These are phyloP conservation scores for Eilema griseolum DNA, from an alignment of 2,888 invertebrate species.

Conservation along the genomic window DNA sequence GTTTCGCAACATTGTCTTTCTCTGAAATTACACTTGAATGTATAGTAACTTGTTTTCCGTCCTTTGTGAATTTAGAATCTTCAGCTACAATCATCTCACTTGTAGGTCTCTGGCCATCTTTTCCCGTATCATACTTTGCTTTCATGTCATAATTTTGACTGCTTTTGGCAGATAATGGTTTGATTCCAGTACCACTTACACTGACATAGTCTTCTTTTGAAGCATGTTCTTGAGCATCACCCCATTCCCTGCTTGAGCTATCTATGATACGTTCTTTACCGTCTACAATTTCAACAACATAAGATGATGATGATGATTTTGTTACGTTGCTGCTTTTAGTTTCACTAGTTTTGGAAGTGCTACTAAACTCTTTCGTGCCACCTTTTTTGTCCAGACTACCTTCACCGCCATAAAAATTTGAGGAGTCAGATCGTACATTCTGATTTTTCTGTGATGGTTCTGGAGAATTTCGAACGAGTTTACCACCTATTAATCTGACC, in stretches of 20 bases:
- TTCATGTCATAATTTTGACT: slow-evolving; percentile 85
- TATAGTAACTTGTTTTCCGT: slow-evolving; percentile 75
- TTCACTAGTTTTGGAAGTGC: slow-evolving; percentile 81
- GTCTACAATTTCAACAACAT: slow-evolving; percentile 89
- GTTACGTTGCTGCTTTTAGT: slow-evolving; percentile 84
- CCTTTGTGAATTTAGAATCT: slow-evolving; percentile 77
- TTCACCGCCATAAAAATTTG: slow-evolving; percentile 78
- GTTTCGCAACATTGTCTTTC: slow-evolving; percentile 72
- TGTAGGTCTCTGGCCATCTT: slow-evolving; percentile 80
- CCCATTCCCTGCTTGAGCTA: slow-evolving; percentile 87
- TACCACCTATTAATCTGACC: slow-evolving; percentile 56
- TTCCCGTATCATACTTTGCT: slow-evolving; percentile 86
- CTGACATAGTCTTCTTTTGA: slow-evolving; percentile 85
- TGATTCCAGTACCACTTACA: slow-evolving; percentile 86
- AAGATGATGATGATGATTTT: slow-evolving; percentile 88
- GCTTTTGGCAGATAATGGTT: slow-evolving; percentile 85
- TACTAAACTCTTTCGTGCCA: slow-evolving; percentile 72
- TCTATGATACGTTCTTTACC: slow-evolving; percentile 89
- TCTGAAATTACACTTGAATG: slow-evolving; percentile 76
- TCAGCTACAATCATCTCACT: slow-evolving; percentile 75
- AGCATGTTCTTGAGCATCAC: slow-evolving; percentile 79
- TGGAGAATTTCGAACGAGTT: slow-evolving; percentile 66
- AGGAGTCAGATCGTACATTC: slow-evolving; percentile 68
- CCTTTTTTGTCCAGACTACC: slow-evolving; percentile 70
- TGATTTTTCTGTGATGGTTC: slow-evolving; percentile 67